phyloP scores from a whole-genome alignment of 2,113 vertebrate species.

The Ailuropoda melanoleuca region DNA sequence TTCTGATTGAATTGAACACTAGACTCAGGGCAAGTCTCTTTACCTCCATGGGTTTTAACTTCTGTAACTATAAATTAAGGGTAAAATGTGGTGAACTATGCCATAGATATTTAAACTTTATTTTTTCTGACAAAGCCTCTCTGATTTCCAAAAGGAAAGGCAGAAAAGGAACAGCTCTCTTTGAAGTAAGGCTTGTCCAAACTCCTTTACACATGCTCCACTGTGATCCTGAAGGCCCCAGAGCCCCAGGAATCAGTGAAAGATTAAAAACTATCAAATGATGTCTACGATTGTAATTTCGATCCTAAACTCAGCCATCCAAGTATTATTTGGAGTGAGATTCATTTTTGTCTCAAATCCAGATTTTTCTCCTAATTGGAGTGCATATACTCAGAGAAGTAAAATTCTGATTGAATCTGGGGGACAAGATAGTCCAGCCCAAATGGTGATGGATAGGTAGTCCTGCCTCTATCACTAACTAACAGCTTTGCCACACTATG shows the following conservation, averaged over 20 bases:
- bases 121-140: background rate
- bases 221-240: background rate
- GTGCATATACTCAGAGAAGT: background rate
- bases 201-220: background rate
- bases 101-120: background rate
- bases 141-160: background rate
- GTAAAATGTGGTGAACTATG: background rate
- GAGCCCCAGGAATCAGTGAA: background rate
- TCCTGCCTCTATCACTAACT: background rate
- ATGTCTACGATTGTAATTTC: background rate
- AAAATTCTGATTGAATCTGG: background rate
- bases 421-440: background rate
- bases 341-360: background rate
- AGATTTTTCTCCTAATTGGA: background rate
- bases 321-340: background rate
- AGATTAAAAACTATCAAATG: background rate
- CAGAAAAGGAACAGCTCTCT: background rate
- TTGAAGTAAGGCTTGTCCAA: background rate
- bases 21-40: background rate
- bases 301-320: background rate
- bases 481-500: rapidly evolving
- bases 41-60: background rate
- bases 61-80: background rate
- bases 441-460: background rate
- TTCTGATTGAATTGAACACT: background rate